These are phyloP conservation scores for Eumacrocentrus americanus DNA, from an alignment of 2,888 invertebrate genomes.

Conservation along the genomic window DNA sequence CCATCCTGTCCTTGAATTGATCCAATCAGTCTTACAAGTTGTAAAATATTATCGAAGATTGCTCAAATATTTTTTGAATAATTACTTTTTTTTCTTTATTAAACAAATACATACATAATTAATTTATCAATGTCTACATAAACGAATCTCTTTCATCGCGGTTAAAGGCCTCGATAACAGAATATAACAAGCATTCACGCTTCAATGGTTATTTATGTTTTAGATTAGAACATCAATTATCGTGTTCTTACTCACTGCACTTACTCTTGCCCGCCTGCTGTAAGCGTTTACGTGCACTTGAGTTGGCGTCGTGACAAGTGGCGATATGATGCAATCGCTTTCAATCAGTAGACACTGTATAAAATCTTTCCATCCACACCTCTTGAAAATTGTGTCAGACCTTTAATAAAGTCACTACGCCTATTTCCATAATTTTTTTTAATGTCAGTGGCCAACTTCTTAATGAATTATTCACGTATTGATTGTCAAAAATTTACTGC, in stretches of 20 bases:
- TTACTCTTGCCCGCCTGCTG: neutral
- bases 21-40: too few species aligned
- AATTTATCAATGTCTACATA: too few species aligned
- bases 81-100: too few species aligned
- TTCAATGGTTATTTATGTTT: slow-evolving; percentile 15
- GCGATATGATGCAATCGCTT: slow-evolving; percentile 7
- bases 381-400: slow-evolving; percentile 3
- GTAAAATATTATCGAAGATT: too few species aligned
- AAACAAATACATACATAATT: too few species aligned
- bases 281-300: slow-evolving; percentile 14
- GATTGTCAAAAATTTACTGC: too few species aligned
- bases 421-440: too few species aligned
- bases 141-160: neutral
- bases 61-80: too few species aligned
- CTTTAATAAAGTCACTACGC: neutral
- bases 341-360: neutral
- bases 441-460: too few species aligned
- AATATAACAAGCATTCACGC: neutral
- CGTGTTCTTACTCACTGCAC: neutral
- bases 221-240: slow-evolving; percentile 21
- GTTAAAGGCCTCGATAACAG: neutral
- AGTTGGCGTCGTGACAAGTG: slow-evolving; percentile 16
- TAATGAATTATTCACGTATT: too few species aligned
- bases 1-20: too few species aligned
- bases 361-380: neutral